Percentiles rank a stretch among this genome's conserved stretches.
Evolutionary conservation across 2,888 invertebrate genomes (phyloP).

Genomic region (Crioceris asparagi): DNA sequence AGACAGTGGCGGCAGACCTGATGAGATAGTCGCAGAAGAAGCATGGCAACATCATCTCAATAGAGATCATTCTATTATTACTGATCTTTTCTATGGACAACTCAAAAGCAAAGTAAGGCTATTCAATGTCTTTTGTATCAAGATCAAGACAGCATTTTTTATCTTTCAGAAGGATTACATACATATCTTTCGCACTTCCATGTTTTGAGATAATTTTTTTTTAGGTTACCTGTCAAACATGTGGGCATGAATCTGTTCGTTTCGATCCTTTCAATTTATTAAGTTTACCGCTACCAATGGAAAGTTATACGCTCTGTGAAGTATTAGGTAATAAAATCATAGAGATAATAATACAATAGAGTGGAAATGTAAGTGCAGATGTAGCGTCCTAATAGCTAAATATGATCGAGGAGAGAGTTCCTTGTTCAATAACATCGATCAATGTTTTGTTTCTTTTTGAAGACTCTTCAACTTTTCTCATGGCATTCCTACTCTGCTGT

Average conservation of each 20-base stretch:
- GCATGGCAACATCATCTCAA: slow-evolving; percentile 78
- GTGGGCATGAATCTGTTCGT: slow-evolving; percentile 72
- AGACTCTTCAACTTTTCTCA: too few relatives aligned
- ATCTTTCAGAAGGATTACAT: not conserved
- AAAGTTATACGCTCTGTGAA: slow-evolving; percentile 69
- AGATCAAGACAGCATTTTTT: not conserved
- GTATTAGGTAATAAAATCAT: slow-evolving; percentile 46
- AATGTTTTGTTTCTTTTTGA: too few relatives aligned
- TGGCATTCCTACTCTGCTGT: too few relatives aligned
- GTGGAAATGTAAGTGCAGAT: too few relatives aligned
- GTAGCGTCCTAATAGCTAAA: too few relatives aligned
- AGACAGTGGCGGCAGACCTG: slow-evolving; percentile 67
- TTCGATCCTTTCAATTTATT: slow-evolving; percentile 91
- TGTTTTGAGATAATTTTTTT: slow-evolving; percentile 10
- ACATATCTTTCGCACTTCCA: not conserved
- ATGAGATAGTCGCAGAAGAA: slow-evolving; percentile 57
- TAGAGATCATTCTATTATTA: slow-evolving; percentile 77
- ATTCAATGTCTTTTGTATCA: not conserved
- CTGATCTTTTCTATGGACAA: slow-evolving; percentile 86
- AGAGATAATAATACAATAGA: too few relatives aligned
- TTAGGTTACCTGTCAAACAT: slow-evolving; percentile 63
- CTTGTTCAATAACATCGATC: too few relatives aligned
- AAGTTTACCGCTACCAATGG: slow-evolving; percentile 80
- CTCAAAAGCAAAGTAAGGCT: slow-evolving; percentile 66
- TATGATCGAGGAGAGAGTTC: too few relatives aligned